phyloP scores from a whole-genome alignment of 1,140 invertebrate species.

The Danaus melanippus region DNA sequence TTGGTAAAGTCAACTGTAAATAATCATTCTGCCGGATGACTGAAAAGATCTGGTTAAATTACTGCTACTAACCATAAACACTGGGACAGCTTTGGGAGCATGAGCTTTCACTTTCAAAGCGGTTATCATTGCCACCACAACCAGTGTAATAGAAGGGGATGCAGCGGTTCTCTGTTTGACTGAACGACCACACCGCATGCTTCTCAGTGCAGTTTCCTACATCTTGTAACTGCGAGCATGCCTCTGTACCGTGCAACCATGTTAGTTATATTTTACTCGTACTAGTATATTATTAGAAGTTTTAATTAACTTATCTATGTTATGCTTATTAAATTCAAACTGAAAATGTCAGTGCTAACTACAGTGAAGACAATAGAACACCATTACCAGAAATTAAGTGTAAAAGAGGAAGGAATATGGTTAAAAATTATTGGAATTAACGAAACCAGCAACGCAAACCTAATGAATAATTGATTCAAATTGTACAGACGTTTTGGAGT shows the following conservation, averaged over 20 bases:
- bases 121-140: conserved; percentile 92
- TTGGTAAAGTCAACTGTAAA: no score
- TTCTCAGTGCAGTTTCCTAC: conserved; percentile 87
- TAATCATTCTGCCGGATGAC: no score
- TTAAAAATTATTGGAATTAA: not conserved
- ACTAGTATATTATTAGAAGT: conserved; percentile 3
- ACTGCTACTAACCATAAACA: conserved; percentile 77
- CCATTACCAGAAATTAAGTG: conserved; percentile 7
- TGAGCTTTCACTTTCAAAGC: conserved; percentile 82
- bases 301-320: not conserved
- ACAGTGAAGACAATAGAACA: conserved; percentile 6
- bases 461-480: not conserved
- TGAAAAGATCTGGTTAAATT: no score
- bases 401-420: conserved; percentile 1
- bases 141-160: conserved; percentile 96
- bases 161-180: conserved; percentile 87
- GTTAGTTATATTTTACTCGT: conserved; percentile 19
- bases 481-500: conserved; percentile 78
- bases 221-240: conserved; percentile 84
- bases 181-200: conserved; percentile 89
- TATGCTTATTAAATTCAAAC: conserved; percentile 1
- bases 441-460: no score
- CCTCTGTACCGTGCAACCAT: conserved; percentile 71
- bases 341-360: conserved; percentile 4
- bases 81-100: conserved; percentile 88